Base-by-base conservation (phyloP, 1,140 invertebrate species). In the Tetraneura akinire region DNA sequence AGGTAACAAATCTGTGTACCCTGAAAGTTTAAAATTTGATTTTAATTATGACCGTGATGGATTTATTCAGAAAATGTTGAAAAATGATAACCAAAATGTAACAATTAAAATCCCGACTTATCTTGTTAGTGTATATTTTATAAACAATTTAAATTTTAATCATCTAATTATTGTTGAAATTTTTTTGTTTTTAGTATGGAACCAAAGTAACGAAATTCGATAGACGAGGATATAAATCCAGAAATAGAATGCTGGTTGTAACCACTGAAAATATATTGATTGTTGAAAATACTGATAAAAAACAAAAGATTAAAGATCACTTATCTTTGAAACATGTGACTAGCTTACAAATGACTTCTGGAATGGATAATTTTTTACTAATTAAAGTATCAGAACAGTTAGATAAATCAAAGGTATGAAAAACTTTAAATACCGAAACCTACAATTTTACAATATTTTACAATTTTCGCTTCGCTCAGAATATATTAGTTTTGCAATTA, bases 301-400 rank as follows among this genome's bases (percentile, higher is more conserved):
- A 26, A 11, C 51, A 26, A 13, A 78, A 47, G 6, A 78, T 26
- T 16, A 78, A 47, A 78, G 74, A 78, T 60, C 8, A 26, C 4
- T 32, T 78, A 8, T 55, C 55, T 0, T 78, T 78, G 4, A 42
- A 60, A 45, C 21, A 78, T 16, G 23, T 78, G 3, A 60, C 16
- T 0, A 23, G 55, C 14, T 13, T 78, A 5, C 74, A 60, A 6
- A 78, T 78, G 74, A 78, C 74, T 23, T 26, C 53, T 4, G 74
- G 74, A 78, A 45, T 47, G 23, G 74, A 78, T 42, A 60, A 60
- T 5, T 78, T 78, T 47, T 62, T 78, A 16, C 37, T 62, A 13
- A 78, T 78, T 14, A 45, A 45, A 60, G 55, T 78, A 57, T 60
- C 74, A 8, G 37, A 62, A 26, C 42, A 47, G 29, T 21, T 78